Percentiles rank a stretch among this genome's conserved stretches.
phyloP scores from a whole-genome alignment of 2,113 vertebrate species.

The Alaudala cheleensis region DNA sequence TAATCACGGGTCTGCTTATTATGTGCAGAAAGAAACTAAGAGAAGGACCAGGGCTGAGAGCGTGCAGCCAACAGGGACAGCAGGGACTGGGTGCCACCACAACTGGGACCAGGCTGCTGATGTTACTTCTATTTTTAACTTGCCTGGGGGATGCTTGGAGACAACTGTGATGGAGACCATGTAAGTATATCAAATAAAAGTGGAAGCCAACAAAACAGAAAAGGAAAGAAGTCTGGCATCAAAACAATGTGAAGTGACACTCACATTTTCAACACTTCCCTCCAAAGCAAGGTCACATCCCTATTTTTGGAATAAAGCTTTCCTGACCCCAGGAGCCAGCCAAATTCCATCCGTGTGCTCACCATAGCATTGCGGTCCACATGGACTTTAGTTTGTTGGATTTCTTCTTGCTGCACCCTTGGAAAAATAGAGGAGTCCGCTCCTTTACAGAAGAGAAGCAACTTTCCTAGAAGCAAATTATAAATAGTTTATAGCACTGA shows the following conservation, averaged over 20 bases:
- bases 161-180: background rate
- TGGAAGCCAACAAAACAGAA: slow-evolving; percentile 6
- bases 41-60: background rate
- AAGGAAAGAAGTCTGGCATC: slow-evolving; percentile 2
- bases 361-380: slow-evolving; percentile 94
- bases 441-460: slow-evolving; percentile 94
- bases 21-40: background rate
- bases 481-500: background rate
- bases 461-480: slow-evolving; percentile 80
- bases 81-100: background rate
- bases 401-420: slow-evolving; percentile 86
- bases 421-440: slow-evolving; percentile 95
- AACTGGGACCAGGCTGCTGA: background rate
- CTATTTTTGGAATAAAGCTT: slow-evolving; percentile 29
- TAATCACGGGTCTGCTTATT: background rate
- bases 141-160: background rate
- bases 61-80: background rate
- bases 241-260: slow-evolving; percentile 2
- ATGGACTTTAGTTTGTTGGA: slow-evolving; percentile 84
- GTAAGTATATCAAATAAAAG: background rate
- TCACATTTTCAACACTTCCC: slow-evolving; percentile 26
- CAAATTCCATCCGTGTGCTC: slow-evolving; percentile 7
- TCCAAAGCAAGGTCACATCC: slow-evolving; percentile 30
- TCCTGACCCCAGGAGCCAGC: slow-evolving; percentile 2
- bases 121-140: background rate